phyloP scores from a whole-genome alignment of 1,140 invertebrate genomes.

The Diorhabda carinulata region DNA sequence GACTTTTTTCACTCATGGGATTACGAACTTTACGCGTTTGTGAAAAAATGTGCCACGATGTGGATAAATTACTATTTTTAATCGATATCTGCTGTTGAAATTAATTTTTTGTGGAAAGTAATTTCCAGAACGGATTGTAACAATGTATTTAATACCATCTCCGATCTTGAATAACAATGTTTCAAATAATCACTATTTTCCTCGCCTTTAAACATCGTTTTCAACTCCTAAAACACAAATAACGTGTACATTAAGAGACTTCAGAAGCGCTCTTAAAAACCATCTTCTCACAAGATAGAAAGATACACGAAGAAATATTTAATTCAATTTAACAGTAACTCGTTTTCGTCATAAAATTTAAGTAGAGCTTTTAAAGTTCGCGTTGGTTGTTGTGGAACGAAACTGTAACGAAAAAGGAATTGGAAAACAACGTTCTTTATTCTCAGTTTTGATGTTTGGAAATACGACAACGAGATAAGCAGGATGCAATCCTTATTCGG shows the following conservation, averaged over 20 bases:
- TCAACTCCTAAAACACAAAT: background rate
- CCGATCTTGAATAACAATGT: background rate
- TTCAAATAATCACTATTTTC: background rate
- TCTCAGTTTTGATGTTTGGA: background rate
- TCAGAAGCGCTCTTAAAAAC: background rate
- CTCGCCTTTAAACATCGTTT: background rate
- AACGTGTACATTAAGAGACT: background rate
- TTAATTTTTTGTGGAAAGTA: too few relatives aligned
- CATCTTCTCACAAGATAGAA: background rate
- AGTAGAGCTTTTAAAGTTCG: background rate
- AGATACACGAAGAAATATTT: background rate
- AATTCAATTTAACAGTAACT: constrained; percentile 3
- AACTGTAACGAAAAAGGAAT: background rate
- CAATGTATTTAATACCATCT: too few relatives aligned
- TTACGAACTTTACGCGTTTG: too few relatives aligned
- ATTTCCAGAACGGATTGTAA: too few relatives aligned
- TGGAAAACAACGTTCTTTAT: background rate
- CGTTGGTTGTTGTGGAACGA: background rate
- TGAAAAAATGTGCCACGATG: too few relatives aligned
- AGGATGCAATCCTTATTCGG: too few relatives aligned
- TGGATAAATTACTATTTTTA: too few relatives aligned
- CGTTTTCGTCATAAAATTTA: constrained; percentile 1
- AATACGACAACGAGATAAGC: too few relatives aligned
- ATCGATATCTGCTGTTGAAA: too few relatives aligned
- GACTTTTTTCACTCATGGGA: too few relatives aligned